Evolutionary conservation across 2,797 vertebrate genomes (phyloP), one percentile per base, ranked within the genome.

Genomic region (Acipenser ruthenus): DNA sequence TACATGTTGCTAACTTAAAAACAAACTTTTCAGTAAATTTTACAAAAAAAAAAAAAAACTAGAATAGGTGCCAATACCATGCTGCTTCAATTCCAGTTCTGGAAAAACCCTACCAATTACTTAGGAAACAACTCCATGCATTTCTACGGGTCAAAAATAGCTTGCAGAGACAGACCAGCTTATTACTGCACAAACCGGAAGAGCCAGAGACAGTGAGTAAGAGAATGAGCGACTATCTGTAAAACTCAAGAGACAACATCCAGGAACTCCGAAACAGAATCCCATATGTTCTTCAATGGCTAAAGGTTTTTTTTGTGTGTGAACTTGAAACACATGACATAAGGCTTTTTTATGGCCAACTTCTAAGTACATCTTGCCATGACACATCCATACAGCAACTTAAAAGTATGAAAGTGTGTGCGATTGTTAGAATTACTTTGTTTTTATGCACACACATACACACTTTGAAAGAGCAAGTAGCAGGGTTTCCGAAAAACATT

Each of bases 151-250:
- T 67, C 56, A 67, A 51, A 64, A 70, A 70, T 60, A 66, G 49
- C 69, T 63, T 37, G 47, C 10, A 73, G 59, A 59, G 62, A 50
- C 50, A 63, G 59, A 23, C 10, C 67, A 53, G 67, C 53, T 71
- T 68, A 65, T 69, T 72, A 72, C 60, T 61, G 74, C 68, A 67
- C 72, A 69, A 56, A 74, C 66, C 81, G 77, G 84, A 87, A 86
- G 79, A 80, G 69, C 67, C 67, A 71, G 77, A 86, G 82, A 83
- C 82, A 69, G 76, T 81, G 82, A 85, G 78, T 86, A 84, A 86
- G 83, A 80, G 72, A 63, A 72, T 74, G 74, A 80, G 74, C 8
- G 53, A 60, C 49, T 76, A 73, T 76, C 67, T 66, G 64, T 68
- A 71, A 69, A 73, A 65, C 73, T 63, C 37, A 71, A 69, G 74